A percentile compares a stretch with the other conserved stretches of the same genome.
Evolutionary conservation across 1,140 invertebrate genomes (phyloP).

Genomic region (Oedothorax gibbosus): DNA sequence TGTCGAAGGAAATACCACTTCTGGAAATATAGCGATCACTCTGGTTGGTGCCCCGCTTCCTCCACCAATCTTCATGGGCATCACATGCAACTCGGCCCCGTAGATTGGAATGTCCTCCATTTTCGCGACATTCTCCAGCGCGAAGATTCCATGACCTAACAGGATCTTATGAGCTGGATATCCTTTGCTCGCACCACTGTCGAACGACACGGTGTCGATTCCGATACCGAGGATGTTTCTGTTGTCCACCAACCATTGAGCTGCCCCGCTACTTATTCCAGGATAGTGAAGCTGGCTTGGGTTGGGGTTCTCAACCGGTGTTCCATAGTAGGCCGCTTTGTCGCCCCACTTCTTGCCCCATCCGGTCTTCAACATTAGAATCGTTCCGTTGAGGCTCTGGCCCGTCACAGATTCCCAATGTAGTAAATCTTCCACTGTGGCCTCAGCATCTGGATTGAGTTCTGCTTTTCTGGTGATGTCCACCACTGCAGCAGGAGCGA

Average conservation of each 20-base stretch:
- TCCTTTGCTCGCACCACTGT: slow-evolving; percentile 71
- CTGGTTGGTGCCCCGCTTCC: slow-evolving; percentile 63
- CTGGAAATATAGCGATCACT: slow-evolving; percentile 57
- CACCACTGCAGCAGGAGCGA: slow-evolving; percentile 67
- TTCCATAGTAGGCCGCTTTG: slow-evolving; percentile 61
- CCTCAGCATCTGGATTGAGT: slow-evolving; percentile 62
- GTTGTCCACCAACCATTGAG: slow-evolving; percentile 73
- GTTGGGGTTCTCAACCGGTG: slow-evolving; percentile 55
- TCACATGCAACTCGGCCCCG: slow-evolving; percentile 59
- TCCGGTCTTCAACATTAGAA: slow-evolving; percentile 73
- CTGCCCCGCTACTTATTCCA: slow-evolving; percentile 73
- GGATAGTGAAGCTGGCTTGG: slow-evolving; percentile 63
- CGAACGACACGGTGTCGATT: slow-evolving; percentile 75
- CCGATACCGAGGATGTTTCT: slow-evolving; percentile 75
- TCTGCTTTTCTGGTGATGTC: slow-evolving; percentile 65
- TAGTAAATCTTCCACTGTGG: slow-evolving; percentile 63
- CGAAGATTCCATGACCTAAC: slow-evolving; percentile 3
- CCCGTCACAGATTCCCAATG: slow-evolving; percentile 63
- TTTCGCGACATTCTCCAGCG: slow-evolving; percentile 62
- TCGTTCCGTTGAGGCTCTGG: slow-evolving; percentile 62
- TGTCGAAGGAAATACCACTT: slow-evolving; percentile 2
- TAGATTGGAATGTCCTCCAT: slow-evolving; percentile 59
- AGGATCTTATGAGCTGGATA: slow-evolving; percentile 8
- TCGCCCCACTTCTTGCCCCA: slow-evolving; percentile 69
- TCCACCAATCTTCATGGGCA: slow-evolving; percentile 64